These are phyloP conservation scores for Cyrtonyx montezumae DNA, from an alignment of 2,113 vertebrate genomes.

Conservation along the genomic window DNA sequence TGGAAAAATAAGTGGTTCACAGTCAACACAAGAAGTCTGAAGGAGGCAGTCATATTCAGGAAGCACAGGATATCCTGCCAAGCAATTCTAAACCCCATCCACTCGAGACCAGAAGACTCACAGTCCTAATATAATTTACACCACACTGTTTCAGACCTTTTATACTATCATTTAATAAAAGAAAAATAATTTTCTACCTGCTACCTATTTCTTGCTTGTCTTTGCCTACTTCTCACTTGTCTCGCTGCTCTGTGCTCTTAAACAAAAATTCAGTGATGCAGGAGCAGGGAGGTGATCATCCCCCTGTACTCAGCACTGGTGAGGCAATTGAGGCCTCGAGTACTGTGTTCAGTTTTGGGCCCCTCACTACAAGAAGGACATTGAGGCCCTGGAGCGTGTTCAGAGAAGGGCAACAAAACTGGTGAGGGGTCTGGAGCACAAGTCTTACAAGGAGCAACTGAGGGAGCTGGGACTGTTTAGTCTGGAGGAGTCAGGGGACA, in stretches of 20 bases:
- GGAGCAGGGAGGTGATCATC: too few species aligned
- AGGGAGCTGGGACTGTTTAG: too few species aligned
- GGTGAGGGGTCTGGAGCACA: too few species aligned
- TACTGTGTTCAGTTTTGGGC: too few species aligned
- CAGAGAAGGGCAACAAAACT: too few species aligned
- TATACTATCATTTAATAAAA: neutral
- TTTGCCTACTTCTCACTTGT: neutral
- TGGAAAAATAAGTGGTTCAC: constrained; percentile 22
- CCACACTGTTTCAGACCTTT: neutral
- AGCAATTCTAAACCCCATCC: neutral
- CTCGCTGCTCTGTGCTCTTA: neutral
- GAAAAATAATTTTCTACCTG: neutral
- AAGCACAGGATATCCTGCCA: neutral
- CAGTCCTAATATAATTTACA: neutral
- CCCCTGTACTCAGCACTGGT: too few species aligned
- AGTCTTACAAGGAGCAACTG: too few species aligned
- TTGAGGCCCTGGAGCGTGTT: too few species aligned
- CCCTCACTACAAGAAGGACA: too few species aligned
- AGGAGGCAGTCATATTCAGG: neutral
- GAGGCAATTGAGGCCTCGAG: too few species aligned
- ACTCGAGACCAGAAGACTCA: neutral
- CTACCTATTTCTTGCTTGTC: neutral
- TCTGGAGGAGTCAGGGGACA: too few species aligned
- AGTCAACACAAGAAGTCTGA: neutral
- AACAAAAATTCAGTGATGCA: neutral